These are phyloP conservation scores for Delphinus delphis DNA, from an alignment of 2,113 vertebrate species.

Conservation along the genomic window DNA sequence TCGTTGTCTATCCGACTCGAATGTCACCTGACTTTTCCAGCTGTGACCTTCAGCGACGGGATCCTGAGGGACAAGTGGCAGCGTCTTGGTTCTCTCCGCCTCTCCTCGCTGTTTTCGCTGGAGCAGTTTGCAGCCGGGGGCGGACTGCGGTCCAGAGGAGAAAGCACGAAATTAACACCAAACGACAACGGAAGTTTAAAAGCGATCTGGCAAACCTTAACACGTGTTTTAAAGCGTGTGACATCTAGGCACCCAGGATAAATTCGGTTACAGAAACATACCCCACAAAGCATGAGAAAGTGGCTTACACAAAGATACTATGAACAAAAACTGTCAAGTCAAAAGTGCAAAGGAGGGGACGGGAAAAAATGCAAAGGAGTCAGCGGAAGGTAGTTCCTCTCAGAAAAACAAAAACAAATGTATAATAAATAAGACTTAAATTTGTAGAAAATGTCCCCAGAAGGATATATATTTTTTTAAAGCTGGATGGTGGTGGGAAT, in stretches of 20 bases:
- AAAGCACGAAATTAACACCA: neutral
- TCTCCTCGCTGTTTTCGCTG: neutral
- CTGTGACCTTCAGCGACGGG: neutral
- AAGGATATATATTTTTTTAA: neutral
- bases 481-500: neutral
- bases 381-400: neutral
- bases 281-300: neutral
- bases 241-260: neutral
- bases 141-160: rapidly evolving
- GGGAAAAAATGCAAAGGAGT: neutral
- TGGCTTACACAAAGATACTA: neutral
- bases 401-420: neutral
- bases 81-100: neutral
- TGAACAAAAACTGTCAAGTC: neutral
- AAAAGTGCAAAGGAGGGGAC: neutral
- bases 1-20: neutral
- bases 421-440: neutral
- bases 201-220: neutral
- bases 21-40: slow-evolving; percentile 5
- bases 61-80: neutral
- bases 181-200: neutral
- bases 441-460: neutral
- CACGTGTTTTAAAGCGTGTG: neutral
- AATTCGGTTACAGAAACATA: neutral
- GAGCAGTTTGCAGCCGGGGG: neutral